Evolutionary conservation across 2,888 invertebrate genomes (phyloP), one percentile per base, ranked within the genome.

Genomic region (Cryptosula pallasiana): DNA sequence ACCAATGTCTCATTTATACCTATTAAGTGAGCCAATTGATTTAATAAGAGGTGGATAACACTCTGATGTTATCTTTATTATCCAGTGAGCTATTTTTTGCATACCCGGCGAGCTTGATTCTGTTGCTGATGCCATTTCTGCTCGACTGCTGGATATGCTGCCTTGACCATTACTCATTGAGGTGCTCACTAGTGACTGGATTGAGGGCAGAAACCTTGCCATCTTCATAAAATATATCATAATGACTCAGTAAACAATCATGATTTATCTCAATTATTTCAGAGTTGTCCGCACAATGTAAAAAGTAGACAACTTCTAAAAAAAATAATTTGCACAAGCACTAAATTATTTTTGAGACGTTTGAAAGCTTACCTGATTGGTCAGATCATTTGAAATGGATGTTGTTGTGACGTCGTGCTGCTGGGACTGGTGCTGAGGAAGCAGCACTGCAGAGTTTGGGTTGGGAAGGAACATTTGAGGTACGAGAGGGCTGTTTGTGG

Each of bases 1-100:
- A 94, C 83, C 55, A 63, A n/a, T 13, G 63, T 63, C 32, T 63
- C 63, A 63, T 63, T 63, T 32, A 32, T 32, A 25, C 63, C 63
- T 63, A 34, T 13, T 13, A 57, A n/a, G n/a, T n/a, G n/a, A n/a
- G n/a, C n/a, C n/a, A n/a, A n/a, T n/a, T n/a, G n/a, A n/a, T n/a
- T n/a, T n/a, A n/a, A n/a, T n/a, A n/a, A n/a, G n/a, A n/a, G n/a
- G n/a, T n/a, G n/a, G n/a, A n/a, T n/a, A n/a, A n/a, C n/a, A n/a
- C n/a, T n/a, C n/a, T n/a, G n/a, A n/a, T n/a, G n/a, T n/a, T n/a
- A n/a, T n/a, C n/a, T n/a, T n/a, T n/a, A n/a, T n/a, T n/a, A n/a
- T n/a, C n/a, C n/a, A n/a, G n/a, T n/a, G n/a, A n/a, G n/a, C n/a
- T n/a, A n/a, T n/a, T n/a, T n/a, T n/a, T n/a, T 45, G 45, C 5